Evolutionary conservation across 2,888 invertebrate genomes (phyloP).

Genomic region (Endomychus coccineus): DNA sequence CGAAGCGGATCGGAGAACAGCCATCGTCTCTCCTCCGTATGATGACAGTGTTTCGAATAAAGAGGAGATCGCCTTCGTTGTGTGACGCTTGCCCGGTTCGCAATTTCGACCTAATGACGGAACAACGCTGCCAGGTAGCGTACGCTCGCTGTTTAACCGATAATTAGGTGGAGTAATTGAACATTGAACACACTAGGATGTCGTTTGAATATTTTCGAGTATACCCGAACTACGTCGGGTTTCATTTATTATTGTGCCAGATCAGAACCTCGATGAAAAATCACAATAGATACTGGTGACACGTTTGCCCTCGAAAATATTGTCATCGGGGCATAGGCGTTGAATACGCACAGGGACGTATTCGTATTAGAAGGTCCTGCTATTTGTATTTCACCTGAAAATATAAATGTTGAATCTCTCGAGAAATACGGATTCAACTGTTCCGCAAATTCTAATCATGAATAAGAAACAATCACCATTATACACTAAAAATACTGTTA

Average conservation of each 20-base stretch:
- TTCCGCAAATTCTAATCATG: too few relatives aligned
- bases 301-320: too few relatives aligned
- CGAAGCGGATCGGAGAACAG: conserved; percentile 10
- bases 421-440: too few relatives aligned
- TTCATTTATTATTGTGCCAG: conserved; percentile 34
- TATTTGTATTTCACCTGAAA: too few relatives aligned
- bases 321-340: too few relatives aligned
- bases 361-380: too few relatives aligned
- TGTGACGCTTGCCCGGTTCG: conserved; percentile 10
- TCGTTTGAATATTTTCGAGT: conserved; percentile 24
- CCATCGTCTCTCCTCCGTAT: conserved; percentile 5
- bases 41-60: conserved; percentile 9
- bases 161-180: conserved; percentile 37
- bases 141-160: conserved; percentile 38
- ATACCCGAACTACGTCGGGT: conserved; percentile 26
- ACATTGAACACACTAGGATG: conserved; percentile 36
- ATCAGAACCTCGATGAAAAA: conserved; percentile 31
- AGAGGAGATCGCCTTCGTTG: conserved; percentile 9
- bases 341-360: too few relatives aligned
- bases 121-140: conserved; percentile 31
- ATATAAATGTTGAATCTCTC: too few relatives aligned
- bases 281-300: conserved; percentile 25
- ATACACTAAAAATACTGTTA: too few relatives aligned
- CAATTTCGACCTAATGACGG: conserved; percentile 16
- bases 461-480: too few relatives aligned